Evolutionary conservation across 2,113 vertebrate species (phyloP).

Genomic region (Chaenocephalus aceratus): DNA sequence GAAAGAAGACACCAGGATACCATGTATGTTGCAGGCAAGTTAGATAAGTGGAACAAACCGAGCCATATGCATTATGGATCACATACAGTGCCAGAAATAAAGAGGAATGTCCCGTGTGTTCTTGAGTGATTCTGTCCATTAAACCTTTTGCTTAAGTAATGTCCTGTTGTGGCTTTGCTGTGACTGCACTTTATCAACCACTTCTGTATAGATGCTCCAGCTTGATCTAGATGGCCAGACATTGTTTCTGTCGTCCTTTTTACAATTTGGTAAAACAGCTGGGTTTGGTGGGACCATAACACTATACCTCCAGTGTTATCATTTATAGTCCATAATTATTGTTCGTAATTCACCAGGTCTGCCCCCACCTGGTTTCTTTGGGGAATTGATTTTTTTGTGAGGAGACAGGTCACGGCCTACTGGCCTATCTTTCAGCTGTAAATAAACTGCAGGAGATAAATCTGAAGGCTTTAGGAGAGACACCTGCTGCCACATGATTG

Average conservation of each 20-base stretch:
- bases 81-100: neutral
- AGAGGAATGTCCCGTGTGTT: neutral
- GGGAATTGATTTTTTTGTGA: neutral
- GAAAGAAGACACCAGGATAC: neutral
- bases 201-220: neutral
- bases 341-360: conserved; percentile 14
- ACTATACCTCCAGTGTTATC: neutral
- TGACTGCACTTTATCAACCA: neutral
- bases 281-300: neutral
- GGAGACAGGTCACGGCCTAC: conserved; percentile 3
- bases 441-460: neutral
- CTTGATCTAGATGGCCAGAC: too few species aligned
- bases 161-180: neutral
- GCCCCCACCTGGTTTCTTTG: conserved; percentile 10
- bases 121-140: neutral
- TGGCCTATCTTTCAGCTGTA: conserved; percentile 13
- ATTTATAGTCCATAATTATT: neutral
- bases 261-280: neutral
- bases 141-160: neutral
- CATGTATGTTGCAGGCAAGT: neutral
- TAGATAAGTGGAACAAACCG: neutral
- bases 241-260: neutral
- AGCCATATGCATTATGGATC: neutral
- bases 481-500: conserved; percentile 3
- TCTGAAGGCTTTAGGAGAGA: conserved; percentile 1